Conservation (phyloP, 2,888 invertebrate species). For the Lacanobia wlatinum region DNA sequence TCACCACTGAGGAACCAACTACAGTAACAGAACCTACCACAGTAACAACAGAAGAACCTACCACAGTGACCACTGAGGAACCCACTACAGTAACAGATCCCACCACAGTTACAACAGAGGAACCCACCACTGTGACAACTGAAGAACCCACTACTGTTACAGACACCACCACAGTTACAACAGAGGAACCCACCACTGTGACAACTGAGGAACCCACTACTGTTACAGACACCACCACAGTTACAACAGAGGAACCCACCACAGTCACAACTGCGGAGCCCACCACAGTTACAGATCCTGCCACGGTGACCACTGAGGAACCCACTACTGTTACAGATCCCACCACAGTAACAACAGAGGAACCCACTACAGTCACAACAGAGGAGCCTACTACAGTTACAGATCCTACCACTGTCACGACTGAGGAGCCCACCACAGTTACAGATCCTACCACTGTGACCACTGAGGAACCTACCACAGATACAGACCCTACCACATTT, state of each 20-base stretch:
- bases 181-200: background rate
- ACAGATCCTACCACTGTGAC: background rate
- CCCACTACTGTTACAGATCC: background rate
- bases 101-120: conserved; percentile 22
- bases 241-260: conserved; percentile 13
- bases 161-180: rapidly evolving
- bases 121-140: background rate
- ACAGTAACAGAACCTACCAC: background rate
- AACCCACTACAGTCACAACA: background rate
- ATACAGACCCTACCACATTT: background rate
- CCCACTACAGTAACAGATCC: background rate
- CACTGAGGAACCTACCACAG: background rate
- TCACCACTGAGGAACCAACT: background rate
- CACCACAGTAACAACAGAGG: background rate
- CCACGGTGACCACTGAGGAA: background rate
- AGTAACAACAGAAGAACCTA: background rate
- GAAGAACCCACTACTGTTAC: background rate
- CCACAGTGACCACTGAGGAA: conserved; percentile 1
- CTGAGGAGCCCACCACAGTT: background rate
- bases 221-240: background rate
- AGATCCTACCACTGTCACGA: background rate
- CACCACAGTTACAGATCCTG: background rate
- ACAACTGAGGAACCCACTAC: conserved; percentile 7
- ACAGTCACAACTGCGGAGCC: background rate
- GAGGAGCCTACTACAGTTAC: background rate